Base-by-base conservation (phyloP, 2,113 vertebrate genomes). In the Salminus brasiliensis region DNA sequence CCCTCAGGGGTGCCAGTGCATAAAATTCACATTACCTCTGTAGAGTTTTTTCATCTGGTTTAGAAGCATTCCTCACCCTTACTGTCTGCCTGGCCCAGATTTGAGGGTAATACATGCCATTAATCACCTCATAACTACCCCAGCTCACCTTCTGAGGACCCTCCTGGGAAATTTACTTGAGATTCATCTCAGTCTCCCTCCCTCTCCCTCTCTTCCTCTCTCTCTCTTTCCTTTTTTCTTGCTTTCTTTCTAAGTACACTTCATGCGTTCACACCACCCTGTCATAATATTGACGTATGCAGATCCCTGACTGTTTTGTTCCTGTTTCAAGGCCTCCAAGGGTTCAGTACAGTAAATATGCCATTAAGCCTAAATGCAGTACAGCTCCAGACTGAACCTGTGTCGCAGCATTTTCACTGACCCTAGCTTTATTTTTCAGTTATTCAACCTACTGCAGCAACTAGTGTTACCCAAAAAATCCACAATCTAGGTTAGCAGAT, bases 131-230 rank as follows among this genome's bases (percentile, higher is more conserved):
- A 34, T 27, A 76, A 53, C 47, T 36, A 66, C n/a, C 16, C 52
- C 32, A 27, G 27, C 34, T 52, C 10, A 74, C 10, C 9, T 4
- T 3, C 57, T 49, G 21, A 39, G 47, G 45, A 5, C 23, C 23
- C 74, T 53, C 30, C 45, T 65, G 60, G 60, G 73, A 65, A 65
- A 65, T 65, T 75, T 63, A n/a, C 27, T n/a, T 5, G 16, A 32
- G 57, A 74, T 34, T 23, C 4, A 47, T 34, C 29, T 49, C 27
- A 2, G 1, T 7, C 4, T 11, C 6, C 23, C 23, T 25, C 12
- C 25, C 23, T 39, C 36, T 7, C 13, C 12, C 45, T 47, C 36
- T 9, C 36, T 5, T 5, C 36, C 9, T 55, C 52, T 12, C 52
- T 23, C n/a, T 7, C 4, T 11, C 6, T 8, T 9, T 25, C 12